Evolutionary conservation across 2,797 vertebrate genomes (phyloP).

Genomic region (Pseudomugil gertrudae): DNA sequence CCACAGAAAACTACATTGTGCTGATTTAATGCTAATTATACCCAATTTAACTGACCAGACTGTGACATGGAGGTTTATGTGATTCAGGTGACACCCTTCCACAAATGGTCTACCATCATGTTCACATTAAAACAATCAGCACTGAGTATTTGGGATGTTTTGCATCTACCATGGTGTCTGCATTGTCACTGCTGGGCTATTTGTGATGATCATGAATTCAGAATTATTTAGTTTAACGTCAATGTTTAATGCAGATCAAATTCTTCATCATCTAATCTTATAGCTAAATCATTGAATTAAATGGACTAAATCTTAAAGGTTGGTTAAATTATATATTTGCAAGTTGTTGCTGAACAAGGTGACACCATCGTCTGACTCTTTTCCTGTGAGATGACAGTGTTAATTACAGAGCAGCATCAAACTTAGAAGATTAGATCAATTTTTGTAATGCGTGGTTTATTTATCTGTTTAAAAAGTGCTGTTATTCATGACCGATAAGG

Average conservation of each 20-base stretch:
- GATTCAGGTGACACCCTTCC: constrained; percentile 35
- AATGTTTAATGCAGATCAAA: not conserved
- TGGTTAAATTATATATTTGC: too few relatives aligned
- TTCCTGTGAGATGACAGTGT: constrained; percentile 9
- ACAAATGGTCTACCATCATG: constrained; percentile 35
- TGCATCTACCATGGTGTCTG: not conserved
- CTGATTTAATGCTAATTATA: not conserved
- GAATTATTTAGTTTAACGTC: constrained; percentile 1
- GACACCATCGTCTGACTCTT: not conserved
- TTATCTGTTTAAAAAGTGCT: too few relatives aligned
- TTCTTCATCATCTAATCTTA: too few relatives aligned
- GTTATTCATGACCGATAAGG: not conserved
- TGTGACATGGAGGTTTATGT: constrained; percentile 31
- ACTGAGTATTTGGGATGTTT: not conserved
- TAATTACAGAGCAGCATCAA: constrained; percentile 10
- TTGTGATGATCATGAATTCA: not conserved
- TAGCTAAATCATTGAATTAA: too few relatives aligned
- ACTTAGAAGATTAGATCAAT: constrained; percentile 14
- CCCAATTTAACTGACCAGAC: constrained; percentile 1
- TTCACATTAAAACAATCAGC: constrained; percentile 17
- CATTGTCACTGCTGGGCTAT: not conserved
- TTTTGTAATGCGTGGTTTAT: not conserved
- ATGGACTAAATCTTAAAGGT: too few relatives aligned
- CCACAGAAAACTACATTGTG: not conserved
- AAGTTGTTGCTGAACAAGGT: constrained; percentile 5